Percentiles rank a stretch among this genome's conserved stretches.
Conservation (phyloP, 1,140 invertebrate species). For the Paraescarpia echinospica region DNA sequence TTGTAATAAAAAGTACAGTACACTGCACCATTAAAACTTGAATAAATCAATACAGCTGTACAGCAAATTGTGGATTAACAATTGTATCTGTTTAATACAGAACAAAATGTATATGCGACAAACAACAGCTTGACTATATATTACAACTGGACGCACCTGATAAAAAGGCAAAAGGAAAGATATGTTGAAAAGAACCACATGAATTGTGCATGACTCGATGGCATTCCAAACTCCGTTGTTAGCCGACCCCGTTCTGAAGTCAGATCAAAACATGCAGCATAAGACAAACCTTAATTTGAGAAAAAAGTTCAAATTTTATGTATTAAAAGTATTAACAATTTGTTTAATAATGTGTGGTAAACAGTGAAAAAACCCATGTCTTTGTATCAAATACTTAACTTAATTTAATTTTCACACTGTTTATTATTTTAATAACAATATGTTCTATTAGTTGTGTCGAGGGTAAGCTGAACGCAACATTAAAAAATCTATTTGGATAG, state of each 20-base stretch:
- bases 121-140: neutral
- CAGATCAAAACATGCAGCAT: conserved; percentile 43
- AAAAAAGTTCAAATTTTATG: too few relatives aligned
- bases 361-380: too few relatives aligned
- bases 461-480: too few relatives aligned
- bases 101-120: neutral
- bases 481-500: too few relatives aligned
- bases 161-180: conserved; percentile 80
- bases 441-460: too few relatives aligned
- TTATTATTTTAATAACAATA: too few relatives aligned
- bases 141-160: conserved; percentile 74
- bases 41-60: conserved; percentile 1
- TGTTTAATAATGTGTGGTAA: too few relatives aligned
- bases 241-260: conserved; percentile 58
- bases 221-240: conserved; percentile 91
- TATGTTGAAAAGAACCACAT: conserved; percentile 91
- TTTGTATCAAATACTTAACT: too few relatives aligned
- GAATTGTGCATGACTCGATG: conserved; percentile 88
- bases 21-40: neutral
- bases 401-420: too few relatives aligned
- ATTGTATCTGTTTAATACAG: neutral
- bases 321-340: too few relatives aligned
- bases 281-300: neutral
- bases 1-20: too few relatives aligned
- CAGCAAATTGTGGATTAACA: neutral